Percentiles rank a stretch among this genome's conserved stretches.
Conservation (phyloP, 2,113 vertebrate species). For the Clarias batrachus region DNA sequence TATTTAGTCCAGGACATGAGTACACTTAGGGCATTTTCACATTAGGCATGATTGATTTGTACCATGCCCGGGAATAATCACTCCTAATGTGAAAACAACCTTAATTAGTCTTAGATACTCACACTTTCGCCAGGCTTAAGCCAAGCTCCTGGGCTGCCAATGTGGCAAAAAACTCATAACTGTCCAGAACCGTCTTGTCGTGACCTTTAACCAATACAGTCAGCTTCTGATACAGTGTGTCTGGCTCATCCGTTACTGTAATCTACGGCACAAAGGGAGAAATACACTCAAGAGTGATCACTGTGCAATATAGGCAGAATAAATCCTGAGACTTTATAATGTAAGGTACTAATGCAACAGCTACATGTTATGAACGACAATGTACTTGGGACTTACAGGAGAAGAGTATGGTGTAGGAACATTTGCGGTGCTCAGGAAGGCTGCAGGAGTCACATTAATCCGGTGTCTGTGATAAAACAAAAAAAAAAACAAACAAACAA, state of each 20-base stretch:
- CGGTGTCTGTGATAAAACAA: slow-evolving; percentile 45
- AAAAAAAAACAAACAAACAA: background rate
- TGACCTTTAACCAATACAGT: slow-evolving; percentile 89
- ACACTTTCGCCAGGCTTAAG: slow-evolving; percentile 84
- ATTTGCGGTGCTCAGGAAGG: slow-evolving; percentile 57
- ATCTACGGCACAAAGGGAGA: slow-evolving; percentile 69
- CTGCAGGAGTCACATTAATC: slow-evolving; percentile 36
- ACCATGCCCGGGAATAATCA: too few relatives aligned
- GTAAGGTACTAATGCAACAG: background rate
- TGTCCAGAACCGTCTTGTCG: slow-evolving; percentile 87
- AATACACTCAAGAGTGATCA: background rate
- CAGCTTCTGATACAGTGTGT: slow-evolving; percentile 83
- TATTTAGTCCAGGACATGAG: too few relatives aligned
- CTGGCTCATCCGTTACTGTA: slow-evolving; percentile 83
- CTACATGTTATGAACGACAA: background rate
- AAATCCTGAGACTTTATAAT: background rate
- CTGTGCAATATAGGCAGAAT: background rate
- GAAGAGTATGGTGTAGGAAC: slow-evolving; percentile 49
- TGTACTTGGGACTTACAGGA: slow-evolving; percentile 52
- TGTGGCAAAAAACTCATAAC: slow-evolving; percentile 90
- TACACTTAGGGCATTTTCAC: too few relatives aligned
- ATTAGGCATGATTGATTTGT: too few relatives aligned
- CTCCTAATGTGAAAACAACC: too few relatives aligned
- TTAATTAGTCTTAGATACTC: slow-evolving; percentile 63
- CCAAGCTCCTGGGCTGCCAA: slow-evolving; percentile 89